Percentiles rank a stretch among this genome's conserved stretches.
phyloP scores from a whole-genome alignment of 2,888 invertebrate species.

The Callinectes sapidus region DNA sequence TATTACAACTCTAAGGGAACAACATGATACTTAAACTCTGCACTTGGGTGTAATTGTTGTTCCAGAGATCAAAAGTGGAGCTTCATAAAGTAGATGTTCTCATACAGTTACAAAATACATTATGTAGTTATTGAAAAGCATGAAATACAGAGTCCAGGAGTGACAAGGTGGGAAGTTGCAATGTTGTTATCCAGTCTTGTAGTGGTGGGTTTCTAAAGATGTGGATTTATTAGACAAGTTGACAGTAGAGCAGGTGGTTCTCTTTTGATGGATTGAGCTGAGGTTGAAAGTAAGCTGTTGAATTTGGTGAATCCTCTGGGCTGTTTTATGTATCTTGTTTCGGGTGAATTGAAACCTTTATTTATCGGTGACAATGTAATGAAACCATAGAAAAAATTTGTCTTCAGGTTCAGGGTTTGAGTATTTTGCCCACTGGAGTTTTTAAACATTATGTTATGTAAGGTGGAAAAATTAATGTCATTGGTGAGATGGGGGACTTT shows the following conservation, averaged over 20 bases:
- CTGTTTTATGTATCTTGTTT: background rate
- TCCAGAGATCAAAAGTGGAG: background rate
- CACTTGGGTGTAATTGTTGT: background rate
- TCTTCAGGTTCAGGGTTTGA: too few species aligned
- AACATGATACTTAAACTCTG: background rate
- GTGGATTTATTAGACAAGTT: background rate
- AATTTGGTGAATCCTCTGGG: background rate
- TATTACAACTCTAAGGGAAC: background rate
- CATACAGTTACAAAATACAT: too few species aligned
- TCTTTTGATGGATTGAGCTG: background rate
- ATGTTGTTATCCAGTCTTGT: background rate
- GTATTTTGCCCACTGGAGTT: too few species aligned
- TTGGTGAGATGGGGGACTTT: too few species aligned
- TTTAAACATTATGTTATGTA: too few species aligned
- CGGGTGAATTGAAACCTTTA: background rate
- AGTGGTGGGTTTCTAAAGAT: background rate
- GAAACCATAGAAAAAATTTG: too few species aligned
- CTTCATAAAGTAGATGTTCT: too few species aligned
- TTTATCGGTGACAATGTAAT: background rate
- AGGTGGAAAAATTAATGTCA: too few species aligned
- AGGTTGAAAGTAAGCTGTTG: background rate
- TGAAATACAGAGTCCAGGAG: background rate
- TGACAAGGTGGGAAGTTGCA: background rate
- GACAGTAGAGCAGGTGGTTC: background rate
- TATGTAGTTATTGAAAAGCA: background rate